Percentiles rank a stretch among this genome's conserved stretches.
These are phyloP conservation scores for Homarus americanus DNA, from an alignment of 1,140 invertebrate species.

Conservation along the genomic window DNA sequence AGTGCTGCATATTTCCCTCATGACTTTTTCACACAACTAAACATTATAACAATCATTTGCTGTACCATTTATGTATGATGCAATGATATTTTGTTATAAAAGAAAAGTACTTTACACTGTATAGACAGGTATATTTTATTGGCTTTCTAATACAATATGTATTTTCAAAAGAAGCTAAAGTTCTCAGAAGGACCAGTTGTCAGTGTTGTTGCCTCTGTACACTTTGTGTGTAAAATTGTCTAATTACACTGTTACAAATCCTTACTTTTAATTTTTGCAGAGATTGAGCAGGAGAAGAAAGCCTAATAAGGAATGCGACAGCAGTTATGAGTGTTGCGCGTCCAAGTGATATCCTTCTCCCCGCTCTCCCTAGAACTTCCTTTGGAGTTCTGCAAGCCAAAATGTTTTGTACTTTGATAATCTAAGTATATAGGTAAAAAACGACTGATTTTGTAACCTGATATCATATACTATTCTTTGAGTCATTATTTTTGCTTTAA, in stretches of 20 bases:
- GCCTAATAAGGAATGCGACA: conserved; percentile 49
- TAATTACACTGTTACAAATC: not conserved
- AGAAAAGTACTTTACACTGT: too few relatives aligned
- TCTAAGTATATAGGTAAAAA: conserved; percentile 64
- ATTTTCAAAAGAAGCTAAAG: too few relatives aligned
- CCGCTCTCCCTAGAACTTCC: conserved; percentile 40
- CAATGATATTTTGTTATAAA: too few relatives aligned
- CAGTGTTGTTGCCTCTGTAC: too few relatives aligned
- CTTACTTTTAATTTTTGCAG: conserved; percentile 28
- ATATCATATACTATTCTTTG: conserved; percentile 61
- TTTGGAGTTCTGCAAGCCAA: conserved; percentile 58
- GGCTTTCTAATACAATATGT: too few relatives aligned
- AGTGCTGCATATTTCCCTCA: too few relatives aligned
- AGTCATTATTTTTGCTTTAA: conserved; percentile 49
- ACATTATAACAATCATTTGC: too few relatives aligned
- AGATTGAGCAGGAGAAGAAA: conserved; percentile 67
- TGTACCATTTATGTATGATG: too few relatives aligned
- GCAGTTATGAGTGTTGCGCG: conserved; percentile 9
- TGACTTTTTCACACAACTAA: too few relatives aligned
- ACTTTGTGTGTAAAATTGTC: too few relatives aligned
- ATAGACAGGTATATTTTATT: too few relatives aligned
- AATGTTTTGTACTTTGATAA: conserved; percentile 73
- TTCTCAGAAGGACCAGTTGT: too few relatives aligned
- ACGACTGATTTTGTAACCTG: conserved; percentile 67
- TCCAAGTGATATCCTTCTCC: conserved; percentile 38